These are phyloP conservation scores for Miniopterus natalensis DNA, from an alignment of 2,113 vertebrate genomes.

Conservation along the genomic window DNA sequence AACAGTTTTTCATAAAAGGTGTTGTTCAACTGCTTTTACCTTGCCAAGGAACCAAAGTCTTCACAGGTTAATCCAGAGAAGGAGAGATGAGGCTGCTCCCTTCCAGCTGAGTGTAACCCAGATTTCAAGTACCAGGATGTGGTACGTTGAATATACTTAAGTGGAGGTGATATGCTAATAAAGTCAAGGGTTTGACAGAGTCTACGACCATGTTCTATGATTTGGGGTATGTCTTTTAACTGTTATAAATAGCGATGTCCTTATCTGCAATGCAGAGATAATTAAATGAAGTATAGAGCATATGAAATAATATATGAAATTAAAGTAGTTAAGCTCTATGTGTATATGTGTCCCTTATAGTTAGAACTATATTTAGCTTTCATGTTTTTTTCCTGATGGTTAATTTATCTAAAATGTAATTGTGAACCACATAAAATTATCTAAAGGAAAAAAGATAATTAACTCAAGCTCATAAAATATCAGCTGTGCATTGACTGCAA, in stretches of 20 bases:
- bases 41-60: neutral
- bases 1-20: neutral
- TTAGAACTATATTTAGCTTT: neutral
- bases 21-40: neutral
- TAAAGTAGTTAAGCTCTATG: neutral
- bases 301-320: neutral
- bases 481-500: neutral
- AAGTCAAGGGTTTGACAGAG: neutral
- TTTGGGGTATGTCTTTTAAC: neutral
- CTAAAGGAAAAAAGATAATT: conserved; percentile 31
- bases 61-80: neutral
- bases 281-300: neutral
- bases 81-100: neutral
- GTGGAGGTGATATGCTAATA: neutral
- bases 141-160: neutral
- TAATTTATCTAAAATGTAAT: conserved; percentile 12
- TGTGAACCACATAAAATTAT: conserved; percentile 1
- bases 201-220: neutral
- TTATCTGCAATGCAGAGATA: neutral
- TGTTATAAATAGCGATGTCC: neutral
- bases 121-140: neutral
- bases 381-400: neutral
- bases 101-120: neutral
- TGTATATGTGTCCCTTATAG: neutral
- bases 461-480: conserved; percentile 27